phyloP scores from a whole-genome alignment of 2,113 vertebrate genomes.

The Galeopterus variegatus region DNA sequence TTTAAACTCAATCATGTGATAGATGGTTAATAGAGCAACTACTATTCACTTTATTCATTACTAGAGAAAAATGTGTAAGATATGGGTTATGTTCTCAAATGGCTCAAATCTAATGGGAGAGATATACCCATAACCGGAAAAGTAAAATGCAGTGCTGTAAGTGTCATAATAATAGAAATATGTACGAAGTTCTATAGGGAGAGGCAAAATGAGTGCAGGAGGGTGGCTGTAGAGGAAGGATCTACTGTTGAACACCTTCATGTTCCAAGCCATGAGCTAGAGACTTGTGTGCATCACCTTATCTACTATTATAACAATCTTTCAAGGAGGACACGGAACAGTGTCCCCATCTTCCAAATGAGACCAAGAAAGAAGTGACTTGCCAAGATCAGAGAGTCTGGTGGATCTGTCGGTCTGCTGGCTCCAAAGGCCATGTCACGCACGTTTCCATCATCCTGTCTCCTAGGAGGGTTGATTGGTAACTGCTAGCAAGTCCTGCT shows the following conservation, averaged over 20 bases:
- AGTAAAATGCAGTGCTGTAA: neutral
- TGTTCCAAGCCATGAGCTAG: neutral
- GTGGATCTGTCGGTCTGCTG: neutral
- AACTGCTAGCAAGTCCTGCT: neutral
- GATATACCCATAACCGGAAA: neutral
- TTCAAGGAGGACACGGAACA: neutral
- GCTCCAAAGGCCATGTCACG: neutral
- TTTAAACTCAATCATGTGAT: neutral
- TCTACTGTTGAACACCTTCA: neutral
- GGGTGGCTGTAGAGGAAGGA: neutral
- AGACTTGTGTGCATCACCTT: neutral
- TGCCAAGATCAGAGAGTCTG: neutral
- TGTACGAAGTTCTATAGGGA: neutral
- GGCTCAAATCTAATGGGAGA: neutral
- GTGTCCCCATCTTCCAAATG: neutral
- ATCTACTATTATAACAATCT: neutral
- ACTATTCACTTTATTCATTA: constrained; percentile 7
- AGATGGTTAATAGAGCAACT: constrained; percentile 32
- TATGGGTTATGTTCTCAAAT: neutral
- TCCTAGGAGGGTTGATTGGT: neutral
- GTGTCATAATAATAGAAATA: neutral
- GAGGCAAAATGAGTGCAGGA: neutral
- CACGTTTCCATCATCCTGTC: neutral
- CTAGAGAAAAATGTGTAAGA: neutral
- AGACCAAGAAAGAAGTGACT: neutral